phyloP scores from a whole-genome alignment of 1,140 invertebrate genomes.

The Nixonia krombeini region DNA sequence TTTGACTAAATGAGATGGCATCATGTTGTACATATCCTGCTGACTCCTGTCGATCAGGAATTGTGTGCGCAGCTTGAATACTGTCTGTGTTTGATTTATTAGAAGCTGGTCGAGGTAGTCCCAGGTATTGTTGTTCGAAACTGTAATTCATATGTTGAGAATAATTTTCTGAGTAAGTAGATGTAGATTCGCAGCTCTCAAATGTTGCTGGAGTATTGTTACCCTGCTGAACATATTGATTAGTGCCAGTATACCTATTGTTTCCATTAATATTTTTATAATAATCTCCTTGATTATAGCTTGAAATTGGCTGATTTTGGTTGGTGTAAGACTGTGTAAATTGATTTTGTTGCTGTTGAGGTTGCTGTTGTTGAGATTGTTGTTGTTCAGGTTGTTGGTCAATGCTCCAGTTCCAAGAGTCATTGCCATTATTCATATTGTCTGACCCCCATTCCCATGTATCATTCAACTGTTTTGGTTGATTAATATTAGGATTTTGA shows the following conservation, averaged over 20 bases:
- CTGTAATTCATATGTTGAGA: conserved; percentile 54
- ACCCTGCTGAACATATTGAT: conserved; percentile 34
- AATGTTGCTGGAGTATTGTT: conserved; percentile 32
- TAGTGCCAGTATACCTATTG: conserved; percentile 37
- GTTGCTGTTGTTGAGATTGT: conserved; percentile 35
- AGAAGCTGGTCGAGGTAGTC: conserved; percentile 32
- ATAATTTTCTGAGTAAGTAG: conserved; percentile 52
- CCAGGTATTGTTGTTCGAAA: conserved; percentile 53
- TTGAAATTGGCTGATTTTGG: conserved; percentile 50
- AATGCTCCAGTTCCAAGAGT: conserved; percentile 68
- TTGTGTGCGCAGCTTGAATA: conserved; percentile 48
- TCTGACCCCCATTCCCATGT: conserved; percentile 62
- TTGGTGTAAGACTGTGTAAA: conserved; percentile 44
- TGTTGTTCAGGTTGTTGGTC: conserved; percentile 58
- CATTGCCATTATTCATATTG: conserved; percentile 58
- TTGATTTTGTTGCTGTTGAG: conserved; percentile 46
- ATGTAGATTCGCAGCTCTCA: conserved; percentile 40
- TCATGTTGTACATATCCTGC: conserved; percentile 19
- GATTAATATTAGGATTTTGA: conserved; percentile 42
- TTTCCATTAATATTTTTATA: conserved; percentile 65
- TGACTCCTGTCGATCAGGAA: conserved; percentile 30
- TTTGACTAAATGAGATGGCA: conserved; percentile 15
- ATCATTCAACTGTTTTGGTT: conserved; percentile 54
- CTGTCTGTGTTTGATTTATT: conserved; percentile 37
- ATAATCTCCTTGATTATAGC: conserved; percentile 56